phyloP scores from a whole-genome alignment of 1,140 invertebrate genomes.

The Scaptodrosophila lebanonensis region DNA sequence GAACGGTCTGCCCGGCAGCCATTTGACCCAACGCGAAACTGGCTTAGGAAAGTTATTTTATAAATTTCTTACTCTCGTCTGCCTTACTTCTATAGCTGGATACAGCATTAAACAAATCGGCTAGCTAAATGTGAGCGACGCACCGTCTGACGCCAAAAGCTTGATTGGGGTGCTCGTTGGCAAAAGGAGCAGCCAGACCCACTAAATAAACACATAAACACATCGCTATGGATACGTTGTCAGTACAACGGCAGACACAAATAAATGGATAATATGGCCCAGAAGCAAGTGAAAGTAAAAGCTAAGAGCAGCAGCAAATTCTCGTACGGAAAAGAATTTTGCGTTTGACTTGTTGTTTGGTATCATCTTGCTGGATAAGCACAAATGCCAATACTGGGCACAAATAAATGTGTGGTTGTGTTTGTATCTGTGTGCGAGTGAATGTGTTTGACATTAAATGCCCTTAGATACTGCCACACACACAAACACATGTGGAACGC shows the following conservation, averaged over 20 bases:
- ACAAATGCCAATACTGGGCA: slow-evolving; percentile 44
- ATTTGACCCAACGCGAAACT: not conserved
- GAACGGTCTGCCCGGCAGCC: too few species aligned
- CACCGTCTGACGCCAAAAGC: slow-evolving; percentile 33
- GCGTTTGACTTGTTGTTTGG: slow-evolving; percentile 1
- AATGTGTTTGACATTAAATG: slow-evolving; percentile 30
- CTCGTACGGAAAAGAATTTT: slow-evolving; percentile 1
- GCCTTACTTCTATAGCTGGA: too few species aligned
- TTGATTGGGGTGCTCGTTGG: slow-evolving; percentile 46
- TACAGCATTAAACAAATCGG: slow-evolving; percentile 59
- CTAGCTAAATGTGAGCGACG: too few species aligned
- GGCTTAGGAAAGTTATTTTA: slow-evolving; percentile 26
- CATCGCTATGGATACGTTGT: slow-evolving; percentile 61
- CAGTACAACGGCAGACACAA: slow-evolving; percentile 56
- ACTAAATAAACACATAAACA: too few species aligned
- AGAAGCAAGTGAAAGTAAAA: slow-evolving; percentile 9
- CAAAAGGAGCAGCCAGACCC: too few species aligned
- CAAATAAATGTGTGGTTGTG: not conserved
- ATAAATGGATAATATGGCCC: slow-evolving; percentile 57
- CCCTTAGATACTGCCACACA: slow-evolving; percentile 17
- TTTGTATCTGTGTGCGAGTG: slow-evolving; percentile 1
- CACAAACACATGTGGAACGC: slow-evolving; percentile 1
- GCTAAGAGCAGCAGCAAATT: slow-evolving; percentile 12
- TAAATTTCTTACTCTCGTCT: slow-evolving; percentile 21
- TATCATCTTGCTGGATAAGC: slow-evolving; percentile 53